phyloP scores from a whole-genome alignment of 2,797 vertebrate genomes.

The Myotis pilosus region DNA sequence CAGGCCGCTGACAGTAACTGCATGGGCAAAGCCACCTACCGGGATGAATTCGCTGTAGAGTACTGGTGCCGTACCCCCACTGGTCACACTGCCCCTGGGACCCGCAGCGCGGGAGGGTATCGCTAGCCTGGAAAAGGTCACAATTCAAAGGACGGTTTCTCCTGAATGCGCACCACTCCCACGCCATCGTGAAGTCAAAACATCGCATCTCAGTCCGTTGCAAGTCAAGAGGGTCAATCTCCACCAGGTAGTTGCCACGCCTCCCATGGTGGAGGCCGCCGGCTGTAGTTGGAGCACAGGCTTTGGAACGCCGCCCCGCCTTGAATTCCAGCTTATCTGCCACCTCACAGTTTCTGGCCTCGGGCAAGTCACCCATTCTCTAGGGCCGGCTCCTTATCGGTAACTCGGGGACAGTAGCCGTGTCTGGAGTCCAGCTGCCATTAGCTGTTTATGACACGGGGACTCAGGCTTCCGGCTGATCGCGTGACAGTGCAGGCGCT shows the following conservation, averaged over 20 bases:
- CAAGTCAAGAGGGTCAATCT: background rate
- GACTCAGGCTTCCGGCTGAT: background rate
- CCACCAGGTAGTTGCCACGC: background rate
- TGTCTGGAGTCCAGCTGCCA: background rate
- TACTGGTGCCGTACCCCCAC: no score
- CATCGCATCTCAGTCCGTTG: background rate
- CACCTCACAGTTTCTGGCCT: background rate
- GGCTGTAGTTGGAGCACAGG: background rate
- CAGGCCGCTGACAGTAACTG: background rate
- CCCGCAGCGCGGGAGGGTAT: rapidly evolving
- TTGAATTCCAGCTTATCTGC: background rate
- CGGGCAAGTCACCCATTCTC: background rate
- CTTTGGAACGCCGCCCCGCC: background rate
- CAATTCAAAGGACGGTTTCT: background rate
- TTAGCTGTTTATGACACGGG: background rate
- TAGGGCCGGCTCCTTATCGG: background rate
- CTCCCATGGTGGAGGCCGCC: background rate
- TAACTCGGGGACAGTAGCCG: background rate
- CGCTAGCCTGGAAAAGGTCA: background rate
- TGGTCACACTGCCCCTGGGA: background rate
- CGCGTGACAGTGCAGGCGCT: background rate
- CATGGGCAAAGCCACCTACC: background rate
- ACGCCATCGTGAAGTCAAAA: background rate
- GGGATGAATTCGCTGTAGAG: background rate
- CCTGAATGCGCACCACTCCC: no score